Evolutionary conservation across 2,888 invertebrate genomes (phyloP), one percentile per base, ranked within the genome.

Genomic region (Anticlea derivata): DNA sequence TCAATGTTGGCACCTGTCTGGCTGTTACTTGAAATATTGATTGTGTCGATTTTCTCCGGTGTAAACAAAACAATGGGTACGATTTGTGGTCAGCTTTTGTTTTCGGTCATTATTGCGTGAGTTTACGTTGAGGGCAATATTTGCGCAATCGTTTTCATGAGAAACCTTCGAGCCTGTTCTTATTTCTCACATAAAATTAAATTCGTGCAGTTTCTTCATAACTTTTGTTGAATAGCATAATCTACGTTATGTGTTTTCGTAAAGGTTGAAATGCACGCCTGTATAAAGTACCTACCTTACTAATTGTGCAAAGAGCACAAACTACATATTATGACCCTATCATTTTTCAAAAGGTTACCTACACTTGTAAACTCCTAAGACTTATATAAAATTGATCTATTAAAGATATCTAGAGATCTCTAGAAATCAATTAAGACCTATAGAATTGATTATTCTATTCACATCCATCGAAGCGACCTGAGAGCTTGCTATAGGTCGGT

Each of bases 11-110:
- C 48, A 58, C 58, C 54, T 58, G 57, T 51, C 51, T 44, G 24
- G 12, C 37, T 37, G 22, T 41, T 40, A 33, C 31, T 43, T 35
- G 37, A 17, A 48, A 35, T 45, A 34, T 47, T 27, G 13, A 30
- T 49, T 37, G 39, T 24, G 10, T 38, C 17, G 33, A 30, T 55
- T 59, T 50, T 23, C 40, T 48, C 40, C 55, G 55, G 50, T 71
- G 70, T 78, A 76, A 79, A 80, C 77, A 81, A 78, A 80, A 78
- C 78, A 79, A 75, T 73, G 40, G 51, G 39, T 31, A 63, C 65
- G 35, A 64, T 12, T 69, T 72, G 68, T 68, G 68, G 71, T 61
- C 63, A 65, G 63, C 72, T 78, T 79, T 83, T 83, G 78, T 80
- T 81, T 83, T 80, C 59, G 70, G 67, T 67, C 65, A 73, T 69